A percentile compares a stretch with the other conserved stretches of the same genome.
These are phyloP conservation scores for Molossus molossus DNA, from an alignment of 2,797 vertebrate species.

Conservation along the genomic window DNA sequence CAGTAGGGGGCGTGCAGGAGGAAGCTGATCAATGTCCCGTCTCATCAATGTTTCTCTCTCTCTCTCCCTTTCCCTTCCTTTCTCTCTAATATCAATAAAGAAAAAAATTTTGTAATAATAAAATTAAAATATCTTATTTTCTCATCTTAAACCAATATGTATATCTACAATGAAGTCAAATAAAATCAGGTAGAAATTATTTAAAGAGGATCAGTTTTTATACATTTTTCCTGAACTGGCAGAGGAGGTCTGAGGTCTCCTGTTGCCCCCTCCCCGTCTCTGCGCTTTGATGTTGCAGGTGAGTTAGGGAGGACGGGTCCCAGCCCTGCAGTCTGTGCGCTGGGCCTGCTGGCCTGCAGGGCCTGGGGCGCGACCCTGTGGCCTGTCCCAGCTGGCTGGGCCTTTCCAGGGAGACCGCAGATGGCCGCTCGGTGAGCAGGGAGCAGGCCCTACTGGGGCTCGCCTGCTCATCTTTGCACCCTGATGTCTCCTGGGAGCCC, in stretches of 20 bases:
- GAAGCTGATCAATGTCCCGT: too few species aligned
- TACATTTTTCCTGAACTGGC: too few species aligned
- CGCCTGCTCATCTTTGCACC: rapidly evolving
- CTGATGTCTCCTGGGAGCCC: background rate
- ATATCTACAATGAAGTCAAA: background rate
- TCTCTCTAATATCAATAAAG: too few species aligned
- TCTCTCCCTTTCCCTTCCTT: too few species aligned
- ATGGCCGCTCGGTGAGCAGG: rapidly evolving
- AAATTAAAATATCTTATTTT: background rate
- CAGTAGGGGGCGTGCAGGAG: too few species aligned
- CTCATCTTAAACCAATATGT: background rate
- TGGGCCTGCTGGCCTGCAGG: background rate
- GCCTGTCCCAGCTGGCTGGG: background rate
- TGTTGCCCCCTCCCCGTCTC: too few species aligned
- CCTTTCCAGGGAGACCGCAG: background rate
- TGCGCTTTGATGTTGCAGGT: rapidly evolving
- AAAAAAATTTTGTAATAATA: too few species aligned
- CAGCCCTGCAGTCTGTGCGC: too few species aligned
- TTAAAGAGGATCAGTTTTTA: background rate
- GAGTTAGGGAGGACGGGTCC: rapidly evolving
- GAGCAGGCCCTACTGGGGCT: rapidly evolving
- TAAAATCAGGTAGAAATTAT: background rate
- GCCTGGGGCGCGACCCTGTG: background rate
- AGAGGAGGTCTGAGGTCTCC: background rate
- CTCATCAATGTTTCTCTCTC: too few species aligned